Base-by-base conservation (phyloP, 2,888 invertebrate genomes). In the Aphrophora alni region DNA sequence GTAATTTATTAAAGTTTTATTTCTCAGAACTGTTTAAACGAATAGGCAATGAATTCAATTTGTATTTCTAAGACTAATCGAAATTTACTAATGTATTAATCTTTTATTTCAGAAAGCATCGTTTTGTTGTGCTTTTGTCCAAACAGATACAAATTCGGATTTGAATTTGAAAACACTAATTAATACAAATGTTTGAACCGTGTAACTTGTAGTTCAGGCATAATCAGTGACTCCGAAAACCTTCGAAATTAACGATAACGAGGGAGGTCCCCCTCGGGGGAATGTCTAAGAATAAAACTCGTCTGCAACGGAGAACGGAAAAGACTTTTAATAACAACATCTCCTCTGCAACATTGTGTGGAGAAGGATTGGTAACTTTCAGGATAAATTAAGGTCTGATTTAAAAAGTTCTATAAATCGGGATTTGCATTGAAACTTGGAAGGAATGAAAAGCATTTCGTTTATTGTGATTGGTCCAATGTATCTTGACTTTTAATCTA, bases 371-470 rank as follows among this genome's bases (percentile, higher is more conserved):
- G n/a, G n/a, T n/a, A n/a, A n/a, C n/a, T 21, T 59, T 59, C 12
- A 14, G 14, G n/a, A 59, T 44, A 59, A 59, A 21, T 59, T 21
- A 59, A 59, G 10, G n/a, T 21, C 21, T 59, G 59, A 59, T 59
- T 59, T 59, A 21, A 59, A 59, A 59, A 59, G 21, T 21, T 59
- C 3, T 59, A 59, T 59, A 59, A 21, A 59, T 59, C 21, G n/a
- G n/a, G n/a, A n/a, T n/a, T n/a, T n/a, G n/a, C n/a, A 59, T 59
- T 59, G 59, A 59, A 59, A n/a, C 59, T 59, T 14, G 59, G 59
- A 14, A 59, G 2, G 59, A 59, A 59, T 59, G 44, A 21, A 59
- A 59, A 59, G 21, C 59, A 59, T 59, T 59, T 59, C 59, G 59
- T 59, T 59, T 59, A 44, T 44, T 44, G 44, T 59, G 59, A n/a